Evolutionary conservation across 2,113 vertebrate genomes (phyloP), one percentile per base, ranked within the genome.

Genomic region (Cyprinodon variegatus): DNA sequence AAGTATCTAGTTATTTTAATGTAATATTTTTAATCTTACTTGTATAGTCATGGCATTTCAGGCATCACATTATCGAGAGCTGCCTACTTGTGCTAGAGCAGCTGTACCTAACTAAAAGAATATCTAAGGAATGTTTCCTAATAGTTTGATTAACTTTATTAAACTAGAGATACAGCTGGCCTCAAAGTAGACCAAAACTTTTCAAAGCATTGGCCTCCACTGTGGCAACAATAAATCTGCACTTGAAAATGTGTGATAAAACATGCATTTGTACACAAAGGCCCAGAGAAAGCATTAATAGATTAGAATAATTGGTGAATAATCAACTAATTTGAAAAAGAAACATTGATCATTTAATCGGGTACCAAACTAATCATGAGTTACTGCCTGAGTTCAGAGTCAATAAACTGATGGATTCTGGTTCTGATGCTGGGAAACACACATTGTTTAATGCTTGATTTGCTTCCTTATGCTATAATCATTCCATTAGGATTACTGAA

Each of bases 401-500:
- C 50, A 57, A 57, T n/a, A 57, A 57, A 57, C 50, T n/a, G 9
- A 45, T 45, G 43, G 20, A 57, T 57, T n/a, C 20, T 57, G 17
- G 17, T 61, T 68, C 61, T 78, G 46, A 77, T 73, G 50, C 60
- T 13, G 8, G 7, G 38, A 41, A 20, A 67, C 70, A 70, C 12
- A 15, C 11, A 10, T 70, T 77, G 59, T 48, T 60, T 61, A 68
- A 59, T 29, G 15, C 84, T 83, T 85, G 75, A 84, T 87, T 88
- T 77, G 64, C 77, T 81, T 81, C 74, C 65, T 86, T 69, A 72
- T 77, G 68, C 67, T 64, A 48, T 29, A 67, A 76, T 61, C 73
- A 82, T 90, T 88, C 84, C 78, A 87, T 91, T 86, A 82, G 76
- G 14, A 63, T 71, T 70, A 66, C 80, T 86, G 78, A 75, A 83